Evolutionary conservation across 2,888 invertebrate genomes (phyloP).

Genomic region (Eilema caniola): DNA sequence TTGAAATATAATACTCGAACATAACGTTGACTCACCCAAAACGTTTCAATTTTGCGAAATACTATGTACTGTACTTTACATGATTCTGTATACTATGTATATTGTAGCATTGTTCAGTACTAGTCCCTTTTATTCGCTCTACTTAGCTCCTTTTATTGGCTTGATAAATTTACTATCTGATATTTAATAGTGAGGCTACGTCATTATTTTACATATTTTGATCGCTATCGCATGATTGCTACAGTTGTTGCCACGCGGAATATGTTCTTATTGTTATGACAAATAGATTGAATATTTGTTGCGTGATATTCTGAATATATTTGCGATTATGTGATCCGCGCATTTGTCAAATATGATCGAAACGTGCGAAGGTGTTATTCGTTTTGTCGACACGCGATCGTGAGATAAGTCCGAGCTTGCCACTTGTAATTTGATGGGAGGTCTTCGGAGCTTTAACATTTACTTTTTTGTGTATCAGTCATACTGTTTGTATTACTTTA

Average conservation of each 20-base stretch:
- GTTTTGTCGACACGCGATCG: constrained; percentile 79
- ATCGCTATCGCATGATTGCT: constrained; percentile 61
- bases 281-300: constrained; percentile 55
- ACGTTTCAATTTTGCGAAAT: constrained; percentile 71
- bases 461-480: constrained; percentile 51
- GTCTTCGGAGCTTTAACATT: constrained; percentile 63
- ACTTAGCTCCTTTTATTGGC: constrained; percentile 57
- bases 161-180: constrained; percentile 58
- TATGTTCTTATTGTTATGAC: constrained; percentile 54
- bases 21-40: constrained; percentile 72
- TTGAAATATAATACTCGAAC: constrained; percentile 76
- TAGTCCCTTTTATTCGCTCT: constrained; percentile 40
- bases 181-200: constrained; percentile 60
- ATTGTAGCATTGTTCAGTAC: constrained; percentile 38
- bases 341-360: constrained; percentile 79
- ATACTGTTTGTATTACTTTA: constrained; percentile 36
- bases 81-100: constrained; percentile 46
- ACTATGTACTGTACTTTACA: no score
- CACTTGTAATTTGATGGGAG: constrained; percentile 79
- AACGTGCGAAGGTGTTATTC: constrained; percentile 75
- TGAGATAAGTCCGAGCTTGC: constrained; percentile 73
- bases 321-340: constrained; percentile 73
- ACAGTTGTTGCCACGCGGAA: constrained; percentile 44
- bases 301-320: constrained; percentile 50
- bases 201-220: constrained; percentile 66